Base-by-base conservation (phyloP, 2,113 vertebrate species). In the Centropus bengalensis region DNA sequence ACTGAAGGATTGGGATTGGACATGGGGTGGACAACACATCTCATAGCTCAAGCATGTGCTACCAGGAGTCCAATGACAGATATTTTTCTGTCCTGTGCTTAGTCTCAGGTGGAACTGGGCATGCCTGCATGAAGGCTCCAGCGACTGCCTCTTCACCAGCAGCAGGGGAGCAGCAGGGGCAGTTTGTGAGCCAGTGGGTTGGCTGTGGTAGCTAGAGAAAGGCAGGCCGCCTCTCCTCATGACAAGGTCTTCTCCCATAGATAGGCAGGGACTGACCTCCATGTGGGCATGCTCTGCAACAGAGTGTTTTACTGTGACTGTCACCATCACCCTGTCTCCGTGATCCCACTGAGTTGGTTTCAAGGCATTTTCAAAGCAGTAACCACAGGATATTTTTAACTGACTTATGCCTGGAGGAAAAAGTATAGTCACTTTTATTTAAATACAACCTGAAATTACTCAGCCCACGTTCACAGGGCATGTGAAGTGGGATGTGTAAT, bases 401-500 rank as follows among this genome's bases (percentile, higher is more conserved):
- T 77, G 85, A 20, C 33, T 91, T 95, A 69, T 69, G 79, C 62
- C 85, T 36, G 17, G 54, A 82, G 63, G 92, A 66, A 69, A 69
- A 86, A 74, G 88, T 45, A 88, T 2, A 86, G 75, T 68, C 42
- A 49, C 78, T 95, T 88, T 80, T 91, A 89, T 77, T 91, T 89
- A 89, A 89, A 66, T 45, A 38, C 58, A 96, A 38, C 45, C 71
- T 86, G 79, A 79, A 91, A 93, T 76, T 89, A 56, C 66, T 89
- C 87, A 85, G 75, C 89, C 82, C 86, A 83, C 51, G 0, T 92
- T 62, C 76, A 77, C 10, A 60, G 86, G 93, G 68, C 91, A 80
- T 33, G 82, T 77, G 85, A 90, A 86, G 94, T 93, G 82, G 95
- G 90, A 91, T 86, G 85, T 93, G 79, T 90, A 80, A 95, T 77